Conservation (phyloP, 2,888 invertebrate species). For the Halocaridina rubra region DNA sequence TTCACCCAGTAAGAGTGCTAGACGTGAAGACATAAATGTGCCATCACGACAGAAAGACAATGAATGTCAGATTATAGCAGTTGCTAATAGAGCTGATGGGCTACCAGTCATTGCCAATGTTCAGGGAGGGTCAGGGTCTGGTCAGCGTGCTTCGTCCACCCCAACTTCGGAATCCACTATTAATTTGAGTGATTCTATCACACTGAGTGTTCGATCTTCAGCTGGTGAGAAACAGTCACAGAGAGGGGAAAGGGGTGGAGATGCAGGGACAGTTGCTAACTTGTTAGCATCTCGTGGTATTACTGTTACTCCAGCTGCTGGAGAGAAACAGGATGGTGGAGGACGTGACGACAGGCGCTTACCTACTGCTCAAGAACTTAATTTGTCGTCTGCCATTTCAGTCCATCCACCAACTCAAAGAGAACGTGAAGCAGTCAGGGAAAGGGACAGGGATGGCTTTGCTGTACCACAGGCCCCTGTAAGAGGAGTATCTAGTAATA, state of each 20-base stretch:
- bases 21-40: conserved; percentile 75
- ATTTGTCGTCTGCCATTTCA: conserved; percentile 63
- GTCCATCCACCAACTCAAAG: conserved; percentile 63
- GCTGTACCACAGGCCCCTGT: conserved; percentile 66
- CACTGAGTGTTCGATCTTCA: conserved; percentile 71
- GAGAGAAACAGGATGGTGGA: conserved; percentile 52
- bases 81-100: conserved; percentile 77
- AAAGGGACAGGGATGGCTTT: conserved; percentile 61
- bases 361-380: conserved; percentile 61
- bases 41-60: conserved; percentile 80
- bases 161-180: conserved; percentile 72
- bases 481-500: conserved; percentile 31
- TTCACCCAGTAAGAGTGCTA: conserved; percentile 67
- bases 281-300: conserved; percentile 82
- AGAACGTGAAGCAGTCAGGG: conserved; percentile 35
- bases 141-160: conserved; percentile 49
- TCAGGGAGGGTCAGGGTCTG: conserved; percentile 71
- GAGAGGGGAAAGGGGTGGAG: conserved; percentile 68
- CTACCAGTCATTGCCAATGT: conserved; percentile 81
- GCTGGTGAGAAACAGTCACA: conserved; percentile 18
- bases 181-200: conserved; percentile 80
- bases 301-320: conserved; percentile 77
- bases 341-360: conserved; percentile 54
- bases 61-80: conserved; percentile 80
- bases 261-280: conserved; percentile 81